These are phyloP conservation scores for Tridacna crocea DNA, from an alignment of 2,888 invertebrate genomes.

Conservation along the genomic window DNA sequence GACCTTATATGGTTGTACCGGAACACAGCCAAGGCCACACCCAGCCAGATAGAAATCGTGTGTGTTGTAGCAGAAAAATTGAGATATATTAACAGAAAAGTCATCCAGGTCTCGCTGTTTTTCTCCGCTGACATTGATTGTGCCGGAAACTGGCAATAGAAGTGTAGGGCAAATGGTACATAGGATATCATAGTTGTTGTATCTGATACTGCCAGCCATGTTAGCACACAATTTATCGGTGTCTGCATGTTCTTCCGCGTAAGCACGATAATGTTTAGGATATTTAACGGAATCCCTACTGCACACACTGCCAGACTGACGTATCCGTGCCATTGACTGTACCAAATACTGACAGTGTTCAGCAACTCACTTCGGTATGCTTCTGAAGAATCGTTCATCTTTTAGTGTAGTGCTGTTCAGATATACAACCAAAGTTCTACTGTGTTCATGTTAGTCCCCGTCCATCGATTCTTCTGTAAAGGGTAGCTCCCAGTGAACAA, in stretches of 20 bases:
- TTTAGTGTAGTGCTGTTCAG: not conserved
- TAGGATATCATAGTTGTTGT: slow-evolving; percentile 94
- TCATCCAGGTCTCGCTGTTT: slow-evolving; percentile 83
- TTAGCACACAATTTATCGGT: slow-evolving; percentile 95
- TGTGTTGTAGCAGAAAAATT: slow-evolving; percentile 95
- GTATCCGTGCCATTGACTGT: slow-evolving; percentile 90
- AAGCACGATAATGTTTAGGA: slow-evolving; percentile 92
- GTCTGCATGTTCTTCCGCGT: slow-evolving; percentile 92
- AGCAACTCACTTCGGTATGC: slow-evolving; percentile 48
- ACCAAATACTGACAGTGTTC: slow-evolving; percentile 59
- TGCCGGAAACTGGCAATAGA: slow-evolving; percentile 76
- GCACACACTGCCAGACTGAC: slow-evolving; percentile 93
- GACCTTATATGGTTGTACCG: slow-evolving; percentile 89
- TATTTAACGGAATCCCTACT: slow-evolving; percentile 95
- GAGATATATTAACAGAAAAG: slow-evolving; percentile 89
- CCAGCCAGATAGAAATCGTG: slow-evolving; percentile 96
- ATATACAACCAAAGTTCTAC: no score
- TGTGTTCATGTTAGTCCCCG: no score
- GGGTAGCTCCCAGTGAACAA: no score
- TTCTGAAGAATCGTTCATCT: slow-evolving; percentile 26
- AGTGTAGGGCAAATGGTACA: slow-evolving; percentile 93
- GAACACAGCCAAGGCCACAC: slow-evolving; percentile 96
- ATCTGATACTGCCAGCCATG: slow-evolving; percentile 93
- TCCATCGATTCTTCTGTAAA: no score
- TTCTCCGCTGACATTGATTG: slow-evolving; percentile 69